Evolutionary conservation across 2,888 invertebrate genomes (phyloP).

Genomic region (Plebejus anna): DNA sequence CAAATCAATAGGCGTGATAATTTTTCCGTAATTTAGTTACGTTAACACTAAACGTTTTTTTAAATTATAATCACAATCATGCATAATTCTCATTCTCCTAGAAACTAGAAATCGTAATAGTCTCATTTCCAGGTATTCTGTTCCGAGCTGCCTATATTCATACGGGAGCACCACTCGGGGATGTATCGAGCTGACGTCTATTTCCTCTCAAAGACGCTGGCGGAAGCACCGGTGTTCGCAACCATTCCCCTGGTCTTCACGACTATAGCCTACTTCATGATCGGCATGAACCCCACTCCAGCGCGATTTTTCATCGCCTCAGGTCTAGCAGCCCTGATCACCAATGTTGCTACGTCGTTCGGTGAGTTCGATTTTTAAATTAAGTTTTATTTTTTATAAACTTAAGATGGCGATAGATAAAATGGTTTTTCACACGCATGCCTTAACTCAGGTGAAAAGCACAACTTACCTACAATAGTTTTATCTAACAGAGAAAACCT

Average conservation of each 20-base stretch:
- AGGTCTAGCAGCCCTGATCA: slow-evolving; percentile 88
- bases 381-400: not conserved
- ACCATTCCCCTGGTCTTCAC: slow-evolving; percentile 91
- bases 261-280: slow-evolving; percentile 91
- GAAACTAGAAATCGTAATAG: not conserved
- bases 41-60: not conserved
- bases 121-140: slow-evolving; percentile 86
- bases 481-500: too few relatives aligned
- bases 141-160: slow-evolving; percentile 92
- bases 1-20: too few relatives aligned
- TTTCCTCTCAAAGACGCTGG: slow-evolving; percentile 93
- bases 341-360: slow-evolving; percentile 93
- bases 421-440: not conserved
- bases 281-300: slow-evolving; percentile 87
- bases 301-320: slow-evolving; percentile 86
- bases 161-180: slow-evolving; percentile 92
- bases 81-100: not conserved
- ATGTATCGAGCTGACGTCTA: slow-evolving; percentile 95
- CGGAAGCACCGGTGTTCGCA: slow-evolving; percentile 92
- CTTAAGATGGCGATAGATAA: not conserved
- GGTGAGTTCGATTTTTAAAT: slow-evolving; percentile 72
- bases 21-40: too few relatives aligned
- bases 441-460: too few relatives aligned
- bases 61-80: not conserved
- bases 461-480: too few relatives aligned